phyloP scores from a whole-genome alignment of 2,113 vertebrate species.

The Cromileptes altivelis region DNA sequence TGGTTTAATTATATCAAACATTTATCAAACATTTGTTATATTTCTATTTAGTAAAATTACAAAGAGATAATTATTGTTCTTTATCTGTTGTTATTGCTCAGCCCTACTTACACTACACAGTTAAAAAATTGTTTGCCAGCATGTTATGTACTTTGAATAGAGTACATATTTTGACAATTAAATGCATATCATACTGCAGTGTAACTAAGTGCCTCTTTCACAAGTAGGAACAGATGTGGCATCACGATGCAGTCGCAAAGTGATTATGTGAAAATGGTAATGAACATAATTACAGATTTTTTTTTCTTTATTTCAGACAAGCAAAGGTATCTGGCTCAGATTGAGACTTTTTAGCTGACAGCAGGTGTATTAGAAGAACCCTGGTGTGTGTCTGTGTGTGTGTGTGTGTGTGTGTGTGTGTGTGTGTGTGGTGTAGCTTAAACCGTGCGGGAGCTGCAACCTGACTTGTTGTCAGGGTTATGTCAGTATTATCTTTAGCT shows the following conservation, averaged over 20 bases:
- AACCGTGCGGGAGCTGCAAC: constrained; percentile 9
- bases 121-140: background rate
- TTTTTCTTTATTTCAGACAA: background rate
- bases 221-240: constrained; percentile 29
- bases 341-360: constrained; percentile 44
- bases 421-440: background rate
- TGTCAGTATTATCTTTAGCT: constrained; percentile 66
- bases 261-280: constrained; percentile 38
- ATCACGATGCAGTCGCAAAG: constrained; percentile 14
- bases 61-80: too few species aligned
- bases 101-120: background rate
- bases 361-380: constrained; percentile 37
- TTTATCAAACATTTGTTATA: too few species aligned
- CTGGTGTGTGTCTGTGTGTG: background rate
- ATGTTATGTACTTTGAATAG: background rate
- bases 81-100: too few species aligned
- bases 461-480: constrained; percentile 58
- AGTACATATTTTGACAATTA: background rate
- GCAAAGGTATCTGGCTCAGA: constrained; percentile 34
- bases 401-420: background rate
- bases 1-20: too few species aligned
- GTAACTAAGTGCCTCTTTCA: background rate
- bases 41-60: too few species aligned
- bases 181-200: constrained; percentile 16
- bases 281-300: constrained; percentile 25